Conservation (phyloP, 23 tunicate species). For the Styela clava region DNA sequence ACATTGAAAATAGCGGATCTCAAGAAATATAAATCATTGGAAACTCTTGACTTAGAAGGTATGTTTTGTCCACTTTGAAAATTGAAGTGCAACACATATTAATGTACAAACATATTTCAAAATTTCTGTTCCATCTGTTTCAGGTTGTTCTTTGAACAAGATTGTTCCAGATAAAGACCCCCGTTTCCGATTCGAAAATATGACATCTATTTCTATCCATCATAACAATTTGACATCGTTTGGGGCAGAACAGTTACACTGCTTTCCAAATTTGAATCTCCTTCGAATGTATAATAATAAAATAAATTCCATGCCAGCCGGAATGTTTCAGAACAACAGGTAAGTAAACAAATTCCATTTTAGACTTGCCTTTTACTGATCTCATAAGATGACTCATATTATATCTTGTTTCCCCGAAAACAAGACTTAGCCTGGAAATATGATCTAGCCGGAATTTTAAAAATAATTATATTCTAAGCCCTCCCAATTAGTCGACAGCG, state of each 20-base stretch:
- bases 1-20: conserved; percentile 21
- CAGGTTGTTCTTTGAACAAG: conserved; percentile 36
- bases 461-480: too few relatives aligned
- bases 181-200: background rate
- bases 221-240: conserved; percentile 37
- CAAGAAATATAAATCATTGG: conserved; percentile 19
- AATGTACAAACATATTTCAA: too few relatives aligned
- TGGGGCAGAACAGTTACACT: conserved; percentile 23
- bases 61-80: background rate
- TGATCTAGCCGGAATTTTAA: too few relatives aligned
- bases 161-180: conserved; percentile 8
- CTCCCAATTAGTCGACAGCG: too few relatives aligned
- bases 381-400: too few relatives aligned
- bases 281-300: conserved; percentile 40
- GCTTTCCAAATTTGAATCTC: conserved; percentile 49
- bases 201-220: conserved; percentile 16
- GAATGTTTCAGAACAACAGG: conserved; percentile 43
- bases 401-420: too few relatives aligned
- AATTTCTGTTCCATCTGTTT: conserved; percentile 1
- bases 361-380: too few relatives aligned
- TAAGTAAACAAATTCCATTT: too few relatives aligned
- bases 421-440: too few relatives aligned
- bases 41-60: conserved; percentile 37
- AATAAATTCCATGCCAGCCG: conserved; percentile 28
- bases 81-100: background rate